Evolutionary conservation across 2,113 vertebrate genomes (phyloP).

Genomic region (Colinus virginianus): DNA sequence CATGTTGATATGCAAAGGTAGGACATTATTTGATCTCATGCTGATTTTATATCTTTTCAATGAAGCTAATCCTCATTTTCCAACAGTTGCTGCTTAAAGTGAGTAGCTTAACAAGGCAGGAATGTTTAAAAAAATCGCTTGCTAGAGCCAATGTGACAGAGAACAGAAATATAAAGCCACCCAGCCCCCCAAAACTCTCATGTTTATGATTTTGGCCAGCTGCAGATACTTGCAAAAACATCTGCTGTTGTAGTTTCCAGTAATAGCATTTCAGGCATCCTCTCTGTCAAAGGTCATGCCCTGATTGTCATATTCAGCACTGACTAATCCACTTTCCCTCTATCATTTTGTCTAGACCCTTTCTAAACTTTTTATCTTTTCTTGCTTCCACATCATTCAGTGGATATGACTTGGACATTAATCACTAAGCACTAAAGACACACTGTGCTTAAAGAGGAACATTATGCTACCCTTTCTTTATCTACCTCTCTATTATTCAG

Average conservation of each 20-base stretch:
- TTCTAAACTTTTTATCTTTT: conserved; percentile 17
- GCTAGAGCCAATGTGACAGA: not conserved
- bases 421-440: not conserved
- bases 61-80: not conserved
- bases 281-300: not conserved
- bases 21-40: not conserved
- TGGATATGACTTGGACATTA: conserved; percentile 32
- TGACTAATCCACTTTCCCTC: conserved; percentile 40
- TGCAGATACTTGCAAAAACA: not conserved
- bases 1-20: not conserved
- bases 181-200: not conserved
- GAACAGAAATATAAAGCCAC: not conserved
- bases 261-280: conserved; percentile 2
- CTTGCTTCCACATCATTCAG: not conserved
- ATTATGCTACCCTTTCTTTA: not conserved
- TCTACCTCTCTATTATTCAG: not conserved
- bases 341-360: not conserved
- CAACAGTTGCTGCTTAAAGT: not conserved
- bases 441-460: not conserved
- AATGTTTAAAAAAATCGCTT: not conserved
- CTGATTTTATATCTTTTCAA: not conserved
- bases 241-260: not conserved
- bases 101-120: not conserved
- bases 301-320: not conserved
- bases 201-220: not conserved